Evolutionary conservation across 2,113 vertebrate genomes (phyloP), one percentile per base, ranked within the genome.

Genomic region (Ploceus nigricollis): DNA sequence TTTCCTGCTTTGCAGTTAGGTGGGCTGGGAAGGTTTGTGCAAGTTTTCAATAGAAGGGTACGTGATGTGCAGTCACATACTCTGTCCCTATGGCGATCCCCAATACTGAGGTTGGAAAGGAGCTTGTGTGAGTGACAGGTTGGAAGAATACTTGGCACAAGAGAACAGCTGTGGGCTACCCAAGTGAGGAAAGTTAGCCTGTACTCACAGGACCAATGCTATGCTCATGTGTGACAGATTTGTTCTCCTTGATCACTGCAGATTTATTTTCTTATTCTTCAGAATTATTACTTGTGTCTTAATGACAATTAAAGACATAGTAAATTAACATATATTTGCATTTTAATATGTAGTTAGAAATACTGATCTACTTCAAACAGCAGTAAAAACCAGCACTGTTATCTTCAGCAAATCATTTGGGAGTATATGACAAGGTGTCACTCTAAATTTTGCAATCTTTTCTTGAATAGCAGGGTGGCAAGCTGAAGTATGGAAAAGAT

Each of bases 21-120:
- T 77, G 39, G 4, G 11, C 33, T 33, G 25, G 27, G 39, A 65
- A 58, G 51, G n/a, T 63, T 85, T 76, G 37, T 45, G 23, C 15
- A 50, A 6, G 20, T 20, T 82, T 60, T 85, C 44, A 45, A 0
- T 5, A 51, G 48, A 79, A 37, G 19, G 4, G 19, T 28, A 18
- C 0, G 0, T 2, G 11, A 27, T 56, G 42, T 7, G 8, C 56
- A 37, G 33, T 51, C 31, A 30, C 0, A 0, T 35, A 5, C 7
- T 72, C 54, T 58, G 35, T 63, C 71, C 7, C 47, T 79, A 3
- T 47, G 50, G 35, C 56, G 79, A 13, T 60, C 17, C 24, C 42
- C 17, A 51, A 0, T 16, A 11, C 25, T 33, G n/a, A 77, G 54
- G 28, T 45, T 90, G 63, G 45, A 81, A 89, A 89, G 27, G 50